Evolutionary conservation across 2,797 vertebrate genomes (phyloP).

Genomic region (Sebastes iracundus): DNA sequence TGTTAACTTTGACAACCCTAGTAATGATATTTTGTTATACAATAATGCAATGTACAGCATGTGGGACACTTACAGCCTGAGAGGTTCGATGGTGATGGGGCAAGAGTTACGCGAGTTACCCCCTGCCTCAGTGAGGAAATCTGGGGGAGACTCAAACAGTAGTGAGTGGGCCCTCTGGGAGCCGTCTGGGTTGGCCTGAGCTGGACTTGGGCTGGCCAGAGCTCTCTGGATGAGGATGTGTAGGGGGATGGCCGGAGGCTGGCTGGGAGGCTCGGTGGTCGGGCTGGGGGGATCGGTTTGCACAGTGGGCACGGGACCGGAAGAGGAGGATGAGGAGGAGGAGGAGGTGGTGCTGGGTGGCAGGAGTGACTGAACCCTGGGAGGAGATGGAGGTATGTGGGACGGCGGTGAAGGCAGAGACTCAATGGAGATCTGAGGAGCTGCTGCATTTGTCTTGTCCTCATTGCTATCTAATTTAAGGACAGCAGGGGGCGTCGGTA

Average conservation of each 20-base stretch:
- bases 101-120: slow-evolving; percentile 82
- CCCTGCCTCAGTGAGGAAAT: slow-evolving; percentile 65
- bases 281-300: slow-evolving; percentile 72
- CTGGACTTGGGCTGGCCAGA: slow-evolving; percentile 84
- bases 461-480: slow-evolving; percentile 40
- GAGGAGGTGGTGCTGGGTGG: slow-evolving; percentile 48
- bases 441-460: slow-evolving; percentile 6
- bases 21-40: neutral
- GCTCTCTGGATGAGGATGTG: slow-evolving; percentile 95
- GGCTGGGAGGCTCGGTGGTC: slow-evolving; percentile 74
- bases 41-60: neutral
- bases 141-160: slow-evolving; percentile 87
- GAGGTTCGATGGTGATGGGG: slow-evolving; percentile 93
- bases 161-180: slow-evolving; percentile 90
- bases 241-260: slow-evolving; percentile 85
- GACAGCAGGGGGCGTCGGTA: slow-evolving; percentile 12
- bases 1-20: neutral
- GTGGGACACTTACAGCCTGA: slow-evolving; percentile 91
- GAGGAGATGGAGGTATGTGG: slow-evolving; percentile 74
- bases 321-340: slow-evolving; percentile 41
- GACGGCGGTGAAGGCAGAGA: slow-evolving; percentile 26
- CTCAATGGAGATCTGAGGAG: neutral
- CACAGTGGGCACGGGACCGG: slow-evolving; percentile 25
- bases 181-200: slow-evolving; percentile 80
- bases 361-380: slow-evolving; percentile 53